Conservation (phyloP, 2,113 vertebrate genomes). For the Murina feae region DNA sequence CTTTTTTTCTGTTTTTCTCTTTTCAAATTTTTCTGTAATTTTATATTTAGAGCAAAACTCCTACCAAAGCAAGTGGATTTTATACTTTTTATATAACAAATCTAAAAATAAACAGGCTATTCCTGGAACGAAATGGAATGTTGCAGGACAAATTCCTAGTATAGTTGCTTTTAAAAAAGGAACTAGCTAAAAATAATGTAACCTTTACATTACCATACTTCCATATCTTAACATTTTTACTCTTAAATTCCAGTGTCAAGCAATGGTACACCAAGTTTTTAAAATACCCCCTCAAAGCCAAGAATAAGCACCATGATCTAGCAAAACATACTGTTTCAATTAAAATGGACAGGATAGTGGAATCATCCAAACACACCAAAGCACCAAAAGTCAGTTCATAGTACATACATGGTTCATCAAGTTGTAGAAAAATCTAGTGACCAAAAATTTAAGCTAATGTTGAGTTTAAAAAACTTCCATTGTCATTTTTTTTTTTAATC, state of each 20-base stretch:
- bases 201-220: background rate
- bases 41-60: background rate
- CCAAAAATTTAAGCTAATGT: background rate
- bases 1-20: background rate
- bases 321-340: background rate
- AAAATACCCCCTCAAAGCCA: background rate
- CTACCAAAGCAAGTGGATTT: background rate
- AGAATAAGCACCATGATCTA: background rate
- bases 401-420: background rate
- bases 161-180: background rate
- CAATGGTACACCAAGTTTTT: background rate
- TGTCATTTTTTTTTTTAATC: background rate
- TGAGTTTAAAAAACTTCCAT: background rate
- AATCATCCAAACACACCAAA: background rate
- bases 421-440: background rate
- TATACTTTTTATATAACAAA: slow-evolving; percentile 37
- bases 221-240: background rate
- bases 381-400: background rate
- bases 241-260: background rate
- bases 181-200: background rate
- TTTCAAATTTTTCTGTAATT: background rate
- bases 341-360: background rate
- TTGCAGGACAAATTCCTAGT: background rate
- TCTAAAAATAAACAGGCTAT: slow-evolving; percentile 51
- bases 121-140: slow-evolving; percentile 2